Conservation (phyloP, 2,113 vertebrate genomes). For the Leuciscus idus region DNA sequence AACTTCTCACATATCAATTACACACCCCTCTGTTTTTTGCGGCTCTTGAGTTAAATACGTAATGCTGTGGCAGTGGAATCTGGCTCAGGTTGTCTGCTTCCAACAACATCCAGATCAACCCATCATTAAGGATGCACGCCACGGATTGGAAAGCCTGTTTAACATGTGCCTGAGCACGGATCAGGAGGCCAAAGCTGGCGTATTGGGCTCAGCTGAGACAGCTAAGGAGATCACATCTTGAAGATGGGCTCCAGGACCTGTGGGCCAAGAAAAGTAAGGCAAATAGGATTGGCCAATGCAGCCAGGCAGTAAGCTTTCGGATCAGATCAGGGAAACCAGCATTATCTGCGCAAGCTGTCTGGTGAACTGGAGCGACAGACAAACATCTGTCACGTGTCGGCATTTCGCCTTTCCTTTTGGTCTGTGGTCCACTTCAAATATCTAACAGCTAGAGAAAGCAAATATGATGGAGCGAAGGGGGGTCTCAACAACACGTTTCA, state of each 20-base stretch:
- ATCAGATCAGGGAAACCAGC: constrained; percentile 44
- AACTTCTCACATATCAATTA: background rate
- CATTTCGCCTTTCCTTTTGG: background rate
- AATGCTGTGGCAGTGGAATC: background rate
- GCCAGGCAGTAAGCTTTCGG: constrained; percentile 56
- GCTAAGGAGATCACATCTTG: constrained; percentile 41
- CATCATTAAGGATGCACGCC: constrained; percentile 16
- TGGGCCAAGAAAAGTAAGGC: constrained; percentile 21
- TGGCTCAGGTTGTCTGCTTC: constrained; percentile 13
- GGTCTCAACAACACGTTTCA: constrained; percentile 32
- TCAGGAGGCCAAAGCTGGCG: constrained; percentile 32
- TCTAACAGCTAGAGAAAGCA: constrained; percentile 13
- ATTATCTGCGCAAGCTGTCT: constrained; percentile 27
- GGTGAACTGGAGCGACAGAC: constrained; percentile 40
- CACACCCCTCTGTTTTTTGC: background rate
- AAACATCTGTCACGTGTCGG: constrained; percentile 48
- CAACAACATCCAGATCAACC: constrained; percentile 18
- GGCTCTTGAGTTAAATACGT: background rate
- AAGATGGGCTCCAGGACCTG: constrained; percentile 19
- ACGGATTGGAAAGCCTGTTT: constrained; percentile 30
- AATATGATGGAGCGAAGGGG: constrained; percentile 17
- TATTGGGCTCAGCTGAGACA: constrained; percentile 30
- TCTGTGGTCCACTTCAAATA: constrained; percentile 7
- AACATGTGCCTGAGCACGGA: constrained; percentile 33
- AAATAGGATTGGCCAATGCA: constrained; percentile 37